Evolutionary conservation across 2,797 vertebrate genomes (phyloP), one percentile per base, ranked within the genome.

Genomic region (Crypturellus tataupa): DNA sequence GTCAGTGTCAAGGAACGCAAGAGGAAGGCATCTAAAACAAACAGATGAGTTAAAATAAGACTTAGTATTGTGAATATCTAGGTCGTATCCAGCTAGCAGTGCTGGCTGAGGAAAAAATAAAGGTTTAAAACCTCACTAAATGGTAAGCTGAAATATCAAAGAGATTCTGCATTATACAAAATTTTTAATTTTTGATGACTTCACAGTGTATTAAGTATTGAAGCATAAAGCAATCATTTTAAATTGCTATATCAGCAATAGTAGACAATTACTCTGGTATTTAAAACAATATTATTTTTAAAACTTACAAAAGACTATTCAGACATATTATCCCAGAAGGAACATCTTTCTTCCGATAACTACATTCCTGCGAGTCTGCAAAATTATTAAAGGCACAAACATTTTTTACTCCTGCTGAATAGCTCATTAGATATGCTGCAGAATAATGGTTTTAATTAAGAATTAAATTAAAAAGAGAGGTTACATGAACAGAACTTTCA

Each of bases 251-350:
- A 95, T 96, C 89, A 83, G 73, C 51, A 85, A 73, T 21, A 95
- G 88, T 58, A 86, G 67, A 35, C 51, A 62, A 75, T 69, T 92
- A 63, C 73, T 71, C 92, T 33, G 68, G 53, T 90, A 96, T 97
- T 96, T 97, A 97, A 95, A 92, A 93, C 73, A 95, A 87, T 80
- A 80, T 71, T 58, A 58, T 89, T 89, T 81, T 90, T 55, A 21
- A 77, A 89, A 96, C 89, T 69, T 77, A 97, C 80, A 94, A 69
- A 78, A 92, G 93, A 86, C 79, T 80, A 92, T 73, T 96, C 40
- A 89, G 78, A 91, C 62, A 75, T 46, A 82, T 60, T 84, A 94
- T 47, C 49, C 33, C 46, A 94, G 71, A 90, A 71, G 79, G 37
- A 89, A 85, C 60, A 93, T 89, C 70, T 76, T 93, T 95, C 89